Evolutionary conservation across 2,113 vertebrate species (phyloP).

Genomic region (Apus apus): DNA sequence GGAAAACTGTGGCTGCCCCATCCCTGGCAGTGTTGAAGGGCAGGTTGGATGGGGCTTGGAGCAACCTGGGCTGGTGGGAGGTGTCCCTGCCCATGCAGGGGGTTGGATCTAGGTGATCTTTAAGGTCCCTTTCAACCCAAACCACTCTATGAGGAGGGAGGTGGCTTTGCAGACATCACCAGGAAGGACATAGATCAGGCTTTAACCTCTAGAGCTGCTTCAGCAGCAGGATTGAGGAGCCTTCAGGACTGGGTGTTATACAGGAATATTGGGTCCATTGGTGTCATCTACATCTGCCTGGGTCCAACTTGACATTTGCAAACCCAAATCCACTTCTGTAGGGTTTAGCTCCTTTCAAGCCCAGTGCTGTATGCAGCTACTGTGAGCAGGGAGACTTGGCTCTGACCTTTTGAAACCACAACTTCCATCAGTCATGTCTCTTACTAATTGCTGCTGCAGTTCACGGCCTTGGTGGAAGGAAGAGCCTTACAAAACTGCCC

Average conservation of each 20-base stretch:
- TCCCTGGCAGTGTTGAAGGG: too few species aligned
- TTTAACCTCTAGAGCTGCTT: neutral
- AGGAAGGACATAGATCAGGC: neutral
- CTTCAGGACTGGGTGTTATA: accelerated
- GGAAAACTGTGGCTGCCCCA: too few species aligned
- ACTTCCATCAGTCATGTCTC: conserved; percentile 30
- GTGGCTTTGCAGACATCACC: neutral
- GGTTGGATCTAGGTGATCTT: too few species aligned
- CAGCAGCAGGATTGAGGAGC: neutral
- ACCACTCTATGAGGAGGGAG: neutral
- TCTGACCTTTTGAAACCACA: conserved; percentile 19
- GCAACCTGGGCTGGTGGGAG: too few species aligned
- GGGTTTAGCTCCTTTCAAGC: neutral
- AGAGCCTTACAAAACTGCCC: neutral
- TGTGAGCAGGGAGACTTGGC: neutral
- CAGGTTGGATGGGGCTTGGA: too few species aligned
- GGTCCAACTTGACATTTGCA: neutral
- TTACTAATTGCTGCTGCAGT: conserved; percentile 48
- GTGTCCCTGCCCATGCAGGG: too few species aligned
- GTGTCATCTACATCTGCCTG: neutral
- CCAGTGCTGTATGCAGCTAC: neutral
- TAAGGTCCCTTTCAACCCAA: too few species aligned
- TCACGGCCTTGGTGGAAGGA: neutral
- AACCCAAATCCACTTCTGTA: neutral
- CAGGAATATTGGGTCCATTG: neutral